Percentiles rank a stretch among this genome's conserved stretches.
phyloP scores from a whole-genome alignment of 1,140 invertebrate species.

The Drosophila setifemur region DNA sequence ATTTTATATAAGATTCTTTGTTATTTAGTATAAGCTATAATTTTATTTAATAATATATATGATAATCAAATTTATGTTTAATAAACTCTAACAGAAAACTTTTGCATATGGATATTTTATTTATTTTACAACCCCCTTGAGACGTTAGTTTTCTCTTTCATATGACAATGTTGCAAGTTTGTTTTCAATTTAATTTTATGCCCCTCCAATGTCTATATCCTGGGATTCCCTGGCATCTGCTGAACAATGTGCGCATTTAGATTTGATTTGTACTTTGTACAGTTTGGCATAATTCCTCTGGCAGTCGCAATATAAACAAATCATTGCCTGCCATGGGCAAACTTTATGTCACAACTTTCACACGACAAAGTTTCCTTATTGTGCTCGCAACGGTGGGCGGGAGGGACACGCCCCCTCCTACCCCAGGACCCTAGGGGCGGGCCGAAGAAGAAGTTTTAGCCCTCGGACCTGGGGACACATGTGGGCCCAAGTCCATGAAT shows the following conservation, averaged over 20 bases:
- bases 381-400: slow-evolving; percentile 1
- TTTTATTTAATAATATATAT: not conserved
- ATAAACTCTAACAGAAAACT: not conserved
- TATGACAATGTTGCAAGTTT: slow-evolving; percentile 15
- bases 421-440: not conserved
- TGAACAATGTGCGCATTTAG: slow-evolving; percentile 27
- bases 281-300: slow-evolving; percentile 47
- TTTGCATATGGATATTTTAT: not conserved
- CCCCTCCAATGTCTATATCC: not conserved
- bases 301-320: slow-evolving; percentile 58
- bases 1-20: too few relatives aligned
- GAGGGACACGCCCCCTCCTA: not conserved
- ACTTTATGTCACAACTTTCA: slow-evolving; percentile 59
- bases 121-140: not conserved
- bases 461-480: slow-evolving; percentile 14
- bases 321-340: slow-evolving; percentile 45
- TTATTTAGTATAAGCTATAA: not conserved
- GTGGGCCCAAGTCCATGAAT: slow-evolving; percentile 42
- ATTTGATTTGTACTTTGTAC: slow-evolving; percentile 52
- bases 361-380: slow-evolving; percentile 52
- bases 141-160: not conserved
- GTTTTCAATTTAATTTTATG: slow-evolving; percentile 17
- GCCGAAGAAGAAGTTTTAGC: not conserved
- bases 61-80: not conserved
- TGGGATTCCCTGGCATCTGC: slow-evolving; percentile 16